Evolutionary conservation across 37 sponge, comb jelly and placozoan genomes (phyloP).

Genomic region (Tethya wilhelma): DNA sequence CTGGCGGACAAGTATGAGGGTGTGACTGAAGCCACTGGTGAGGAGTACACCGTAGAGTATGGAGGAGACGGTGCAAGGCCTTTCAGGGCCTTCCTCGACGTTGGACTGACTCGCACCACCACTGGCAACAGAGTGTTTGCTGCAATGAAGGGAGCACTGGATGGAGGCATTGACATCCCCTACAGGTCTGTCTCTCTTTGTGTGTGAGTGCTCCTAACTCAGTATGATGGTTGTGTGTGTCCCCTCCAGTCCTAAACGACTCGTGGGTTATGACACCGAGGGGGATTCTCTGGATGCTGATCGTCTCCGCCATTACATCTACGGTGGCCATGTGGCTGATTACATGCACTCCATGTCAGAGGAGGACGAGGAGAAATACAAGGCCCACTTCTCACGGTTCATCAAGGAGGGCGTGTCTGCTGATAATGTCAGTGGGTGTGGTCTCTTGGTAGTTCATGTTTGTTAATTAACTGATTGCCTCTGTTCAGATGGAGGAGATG

Average conservation of each 20-base stretch:
- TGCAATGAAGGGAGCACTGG: slow-evolving; percentile 97
- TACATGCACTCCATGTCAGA: slow-evolving; percentile 90
- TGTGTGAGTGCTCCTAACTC: not conserved
- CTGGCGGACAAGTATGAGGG: slow-evolving; percentile 89
- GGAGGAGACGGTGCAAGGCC: slow-evolving; percentile 70
- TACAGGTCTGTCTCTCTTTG: slow-evolving; percentile 68
- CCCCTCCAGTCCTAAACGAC: slow-evolving; percentile 56
- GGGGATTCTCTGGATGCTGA: slow-evolving; percentile 62
- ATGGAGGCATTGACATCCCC: slow-evolving; percentile 95
- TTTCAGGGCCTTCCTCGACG: slow-evolving; percentile 93
- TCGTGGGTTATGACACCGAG: slow-evolving; percentile 87
- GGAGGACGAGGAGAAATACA: slow-evolving; percentile 93
- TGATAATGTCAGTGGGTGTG: slow-evolving; percentile 55
- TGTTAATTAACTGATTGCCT: not conserved
- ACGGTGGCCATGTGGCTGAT: slow-evolving; percentile 91
- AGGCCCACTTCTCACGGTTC: slow-evolving; percentile 89
- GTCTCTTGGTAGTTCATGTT: not conserved
- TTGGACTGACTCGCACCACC: slow-evolving; percentile 92
- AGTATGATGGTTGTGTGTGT: not conserved
- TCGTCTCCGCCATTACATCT: slow-evolving; percentile 64
- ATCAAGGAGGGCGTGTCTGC: slow-evolving; percentile 88
- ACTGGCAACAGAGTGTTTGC: slow-evolving; percentile 97
- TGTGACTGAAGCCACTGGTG: slow-evolving; percentile 77
- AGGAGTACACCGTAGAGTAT: slow-evolving; percentile 91
- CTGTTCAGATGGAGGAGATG: slow-evolving; percentile 79